Evolutionary conservation across 2,113 vertebrate species (phyloP).

Genomic region (Chiloscyllium plagiosum): DNA sequence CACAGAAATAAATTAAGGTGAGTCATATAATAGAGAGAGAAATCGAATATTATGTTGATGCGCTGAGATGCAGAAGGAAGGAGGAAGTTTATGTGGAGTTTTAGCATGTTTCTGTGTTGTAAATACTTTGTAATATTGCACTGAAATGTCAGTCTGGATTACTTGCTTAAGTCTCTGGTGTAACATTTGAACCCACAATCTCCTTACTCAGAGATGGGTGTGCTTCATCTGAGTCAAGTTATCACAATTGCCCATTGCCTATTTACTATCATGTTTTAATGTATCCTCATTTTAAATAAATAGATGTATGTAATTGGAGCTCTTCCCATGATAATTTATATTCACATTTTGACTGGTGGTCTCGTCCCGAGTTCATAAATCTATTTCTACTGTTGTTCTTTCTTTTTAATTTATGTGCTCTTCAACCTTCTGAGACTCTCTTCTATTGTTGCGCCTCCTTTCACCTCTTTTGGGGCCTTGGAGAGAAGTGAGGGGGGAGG

Average conservation of each 20-base stretch:
- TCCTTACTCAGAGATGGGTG: background rate
- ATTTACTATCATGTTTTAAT: background rate
- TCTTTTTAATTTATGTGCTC: background rate
- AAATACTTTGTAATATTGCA: background rate
- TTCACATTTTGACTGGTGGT: background rate
- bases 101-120: background rate
- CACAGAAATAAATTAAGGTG: too few species aligned
- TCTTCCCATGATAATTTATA: background rate
- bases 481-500: too few species aligned
- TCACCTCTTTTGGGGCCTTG: too few species aligned
- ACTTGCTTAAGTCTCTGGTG: background rate
- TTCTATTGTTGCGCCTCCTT: background rate
- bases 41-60: too few species aligned
- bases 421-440: background rate
- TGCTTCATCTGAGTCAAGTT: background rate
- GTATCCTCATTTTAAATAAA: background rate
- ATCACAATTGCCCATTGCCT: background rate
- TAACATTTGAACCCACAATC: background rate
- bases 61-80: too few species aligned
- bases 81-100: too few species aligned
- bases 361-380: background rate
- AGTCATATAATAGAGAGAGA: too few species aligned
- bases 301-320: background rate
- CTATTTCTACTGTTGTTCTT: background rate
- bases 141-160: background rate